Evolutionary conservation across 1,140 invertebrate genomes (phyloP).

Genomic region (Drosophila sturtevanti): DNA sequence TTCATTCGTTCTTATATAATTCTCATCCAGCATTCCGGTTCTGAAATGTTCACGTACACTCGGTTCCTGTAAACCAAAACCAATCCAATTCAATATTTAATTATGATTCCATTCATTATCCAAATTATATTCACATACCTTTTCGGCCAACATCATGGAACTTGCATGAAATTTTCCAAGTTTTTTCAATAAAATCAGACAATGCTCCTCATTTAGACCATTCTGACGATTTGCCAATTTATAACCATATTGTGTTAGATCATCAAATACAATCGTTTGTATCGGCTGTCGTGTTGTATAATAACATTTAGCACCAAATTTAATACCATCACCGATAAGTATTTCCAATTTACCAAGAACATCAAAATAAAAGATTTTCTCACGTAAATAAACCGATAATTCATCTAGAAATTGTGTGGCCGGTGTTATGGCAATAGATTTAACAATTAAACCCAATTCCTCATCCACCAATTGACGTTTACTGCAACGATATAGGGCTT

Average conservation of each 20-base stretch:
- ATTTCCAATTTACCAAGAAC: conserved; percentile 75
- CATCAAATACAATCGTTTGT: conserved; percentile 81
- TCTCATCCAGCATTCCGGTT: conserved; percentile 76
- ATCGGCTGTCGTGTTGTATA: conserved; percentile 74
- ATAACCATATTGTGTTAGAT: conserved; percentile 77
- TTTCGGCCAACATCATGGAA: conserved; percentile 72
- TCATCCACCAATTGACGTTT: conserved; percentile 73
- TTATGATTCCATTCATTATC: too few species aligned
- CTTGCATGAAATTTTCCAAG: conserved; percentile 78
- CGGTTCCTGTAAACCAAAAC: conserved; percentile 61
- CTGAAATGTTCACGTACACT: conserved; percentile 67
- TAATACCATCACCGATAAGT: conserved; percentile 66
- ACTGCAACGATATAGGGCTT: conserved; percentile 64
- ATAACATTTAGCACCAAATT: conserved; percentile 75
- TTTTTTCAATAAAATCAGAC: conserved; percentile 67
- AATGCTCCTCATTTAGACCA: conserved; percentile 78
- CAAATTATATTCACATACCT: conserved; percentile 49
- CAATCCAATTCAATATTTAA: too few species aligned
- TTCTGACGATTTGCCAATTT: conserved; percentile 73
- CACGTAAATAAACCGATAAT: conserved; percentile 71
- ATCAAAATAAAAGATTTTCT: conserved; percentile 80
- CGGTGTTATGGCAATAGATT: conserved; percentile 75
- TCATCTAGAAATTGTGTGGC: conserved; percentile 80
- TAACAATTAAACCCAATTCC: conserved; percentile 74
- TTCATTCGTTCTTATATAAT: conserved; percentile 72